These are phyloP conservation scores for Mastacembelus armatus DNA, from an alignment of 2,797 vertebrate species.

Conservation along the genomic window DNA sequence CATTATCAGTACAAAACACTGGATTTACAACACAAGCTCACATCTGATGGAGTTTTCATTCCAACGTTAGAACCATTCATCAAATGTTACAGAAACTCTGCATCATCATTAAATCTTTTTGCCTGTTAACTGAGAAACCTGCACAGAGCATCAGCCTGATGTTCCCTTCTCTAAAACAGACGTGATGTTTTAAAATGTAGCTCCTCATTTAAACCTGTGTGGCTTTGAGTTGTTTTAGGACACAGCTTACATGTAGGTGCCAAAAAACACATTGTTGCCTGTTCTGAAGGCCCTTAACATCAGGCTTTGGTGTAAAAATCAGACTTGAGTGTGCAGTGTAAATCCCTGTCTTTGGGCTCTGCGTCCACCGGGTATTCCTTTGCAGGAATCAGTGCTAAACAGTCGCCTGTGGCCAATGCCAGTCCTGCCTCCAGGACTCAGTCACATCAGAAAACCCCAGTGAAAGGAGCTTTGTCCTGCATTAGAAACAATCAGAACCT, in stretches of 20 bases:
- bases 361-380: slow-evolving; percentile 54
- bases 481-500: slow-evolving; percentile 19
- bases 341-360: slow-evolving; percentile 46
- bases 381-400: slow-evolving; percentile 24
- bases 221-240: slow-evolving; percentile 21
- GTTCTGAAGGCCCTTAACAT: not conserved
- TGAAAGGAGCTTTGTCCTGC: slow-evolving; percentile 17
- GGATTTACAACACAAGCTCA: slow-evolving; percentile 54
- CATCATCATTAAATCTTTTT: slow-evolving; percentile 10
- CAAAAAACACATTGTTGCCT: not conserved
- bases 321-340: slow-evolving; percentile 32
- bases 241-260: slow-evolving; percentile 5
- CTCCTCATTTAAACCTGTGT: slow-evolving; percentile 35
- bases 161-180: not conserved
- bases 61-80: slow-evolving; percentile 27
- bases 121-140: not conserved
- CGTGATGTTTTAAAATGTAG: slow-evolving; percentile 34
- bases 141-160: not conserved
- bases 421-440: slow-evolving; percentile 20
- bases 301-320: slow-evolving; percentile 24
- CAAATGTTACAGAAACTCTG: slow-evolving; percentile 12
- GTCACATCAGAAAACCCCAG: slow-evolving; percentile 1
- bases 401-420: slow-evolving; percentile 8
- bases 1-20: slow-evolving; percentile 63
- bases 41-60: slow-evolving; percentile 42